Percentiles rank a stretch among this genome's conserved stretches.
phyloP scores from a whole-genome alignment of 2,113 vertebrate genomes.

The Bolborhynchus lineola region DNA sequence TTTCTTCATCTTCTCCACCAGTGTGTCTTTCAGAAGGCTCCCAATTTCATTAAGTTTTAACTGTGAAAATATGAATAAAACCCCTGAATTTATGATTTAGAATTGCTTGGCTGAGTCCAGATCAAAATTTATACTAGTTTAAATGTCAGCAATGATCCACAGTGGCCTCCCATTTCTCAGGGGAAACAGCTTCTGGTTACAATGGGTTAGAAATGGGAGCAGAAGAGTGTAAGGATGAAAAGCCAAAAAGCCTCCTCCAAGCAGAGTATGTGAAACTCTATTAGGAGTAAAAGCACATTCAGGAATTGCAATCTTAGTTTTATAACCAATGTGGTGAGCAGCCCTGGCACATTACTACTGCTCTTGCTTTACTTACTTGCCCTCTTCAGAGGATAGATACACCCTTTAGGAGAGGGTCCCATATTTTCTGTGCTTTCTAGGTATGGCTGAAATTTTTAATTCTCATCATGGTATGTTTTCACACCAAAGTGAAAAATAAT shows the following conservation, averaged over 20 bases:
- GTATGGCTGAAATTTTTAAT: not conserved
- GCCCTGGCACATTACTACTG: not conserved
- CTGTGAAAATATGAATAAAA: slow-evolving; percentile 61
- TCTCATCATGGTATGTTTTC: not conserved
- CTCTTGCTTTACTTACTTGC: not conserved
- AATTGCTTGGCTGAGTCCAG: not conserved
- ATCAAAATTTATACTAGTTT: not conserved
- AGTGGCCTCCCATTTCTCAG: not conserved
- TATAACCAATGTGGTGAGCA: not conserved
- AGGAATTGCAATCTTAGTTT: not conserved
- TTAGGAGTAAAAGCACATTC: not conserved
- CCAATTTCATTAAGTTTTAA: slow-evolving; percentile 64
- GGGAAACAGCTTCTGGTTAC: not conserved
- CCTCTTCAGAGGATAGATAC: not conserved
- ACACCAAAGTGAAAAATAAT: not conserved
- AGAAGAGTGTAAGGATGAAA: not conserved
- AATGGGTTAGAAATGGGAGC: not conserved
- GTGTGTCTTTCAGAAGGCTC: slow-evolving; percentile 61
- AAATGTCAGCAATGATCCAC: not conserved
- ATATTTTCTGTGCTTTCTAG: not conserved
- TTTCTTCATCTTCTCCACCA: slow-evolving; percentile 71
- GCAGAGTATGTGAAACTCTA: not conserved
- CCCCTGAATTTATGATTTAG: not conserved
- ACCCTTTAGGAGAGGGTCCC: not conserved
- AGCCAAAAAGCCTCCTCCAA: not conserved